Conservation (phyloP, 1,140 invertebrate species). For the Drosophila sulfurigaster region DNA sequence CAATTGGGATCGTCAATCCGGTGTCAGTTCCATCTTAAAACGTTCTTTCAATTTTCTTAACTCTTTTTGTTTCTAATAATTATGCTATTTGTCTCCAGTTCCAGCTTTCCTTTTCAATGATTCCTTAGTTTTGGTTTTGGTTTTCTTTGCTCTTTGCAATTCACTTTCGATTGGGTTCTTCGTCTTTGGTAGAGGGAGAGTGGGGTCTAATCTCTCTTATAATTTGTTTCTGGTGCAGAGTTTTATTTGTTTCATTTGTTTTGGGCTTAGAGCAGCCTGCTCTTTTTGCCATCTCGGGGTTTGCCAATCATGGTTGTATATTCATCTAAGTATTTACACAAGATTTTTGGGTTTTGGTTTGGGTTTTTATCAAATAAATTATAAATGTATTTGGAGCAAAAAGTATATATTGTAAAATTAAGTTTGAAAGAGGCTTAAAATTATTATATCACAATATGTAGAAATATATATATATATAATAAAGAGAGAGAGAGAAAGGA, state of each 20-base stretch:
- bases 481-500: background rate
- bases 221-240: conserved; percentile 24
- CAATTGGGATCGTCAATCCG: conserved; percentile 22
- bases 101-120: conserved; percentile 16
- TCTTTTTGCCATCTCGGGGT: conserved; percentile 84
- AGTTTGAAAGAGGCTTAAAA: conserved; percentile 29
- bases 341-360: conserved; percentile 66
- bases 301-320: conserved; percentile 85
- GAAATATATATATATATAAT: conserved; percentile 14
- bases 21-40: conserved; percentile 7
- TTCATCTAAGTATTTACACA: conserved; percentile 83
- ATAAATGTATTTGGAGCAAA: conserved; percentile 53
- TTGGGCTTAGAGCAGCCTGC: conserved; percentile 81
- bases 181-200: background rate
- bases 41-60: conserved; percentile 12
- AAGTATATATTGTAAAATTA: conserved; percentile 39
- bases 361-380: conserved; percentile 55
- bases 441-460: conserved; percentile 3
- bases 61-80: background rate
- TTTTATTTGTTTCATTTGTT: conserved; percentile 26
- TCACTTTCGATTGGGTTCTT: conserved; percentile 16
- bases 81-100: conserved; percentile 9
- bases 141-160: conserved; percentile 23
- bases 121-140: background rate
- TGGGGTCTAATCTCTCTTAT: conserved; percentile 11